Evolutionary conservation across 92 coral and sea anemone genomes (phyloP), one percentile per base, ranked within the genome.

Genomic region (Siderastrea siderea): DNA sequence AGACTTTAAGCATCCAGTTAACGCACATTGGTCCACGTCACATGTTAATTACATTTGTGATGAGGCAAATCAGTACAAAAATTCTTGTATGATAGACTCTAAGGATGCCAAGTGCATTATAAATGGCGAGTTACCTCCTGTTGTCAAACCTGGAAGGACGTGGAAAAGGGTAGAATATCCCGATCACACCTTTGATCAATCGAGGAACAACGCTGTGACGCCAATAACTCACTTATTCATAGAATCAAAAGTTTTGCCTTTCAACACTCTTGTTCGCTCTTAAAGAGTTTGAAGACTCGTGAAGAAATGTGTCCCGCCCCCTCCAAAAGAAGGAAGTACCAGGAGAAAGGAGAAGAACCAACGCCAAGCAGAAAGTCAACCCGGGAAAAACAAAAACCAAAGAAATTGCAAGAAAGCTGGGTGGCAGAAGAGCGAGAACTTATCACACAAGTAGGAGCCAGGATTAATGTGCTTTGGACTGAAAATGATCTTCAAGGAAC

Each of bases 191-290:
- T 92, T 83, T 79, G 90, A 92, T 12, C 92, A 84, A 69, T 77
- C 90, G 50, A 62, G 95, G 50, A 73, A 82, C 44, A 92, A 88
- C 64, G 90, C 90, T 51, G 88, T 84, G 16, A 79, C 92, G 59
- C 92, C 95, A 9, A 88, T 88, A 89, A 83, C 95, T 12, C 93
- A 92, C 65, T 79, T 89, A 13, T 88, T 92, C 57, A 5, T 92
- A 26, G 79, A 87, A 47, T 79, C 84, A 52, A 77, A 82, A 12
- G 85, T 73, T 73, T 73, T 50, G 16, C 77, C 77, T 73, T n/a
- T 73, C 4, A 51, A 73, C 77, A 73, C 77, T n/a, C n/a, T n/a
- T n/a, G 60, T 61, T 61, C 16, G 45, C 60, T 73, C 44, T 50
- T 13, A 44, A 68, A 50, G 7, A 67, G 72, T 67, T 50, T 38